Evolutionary conservation across 2,888 invertebrate genomes (phyloP).

Genomic region (Arctia plantaginis): DNA sequence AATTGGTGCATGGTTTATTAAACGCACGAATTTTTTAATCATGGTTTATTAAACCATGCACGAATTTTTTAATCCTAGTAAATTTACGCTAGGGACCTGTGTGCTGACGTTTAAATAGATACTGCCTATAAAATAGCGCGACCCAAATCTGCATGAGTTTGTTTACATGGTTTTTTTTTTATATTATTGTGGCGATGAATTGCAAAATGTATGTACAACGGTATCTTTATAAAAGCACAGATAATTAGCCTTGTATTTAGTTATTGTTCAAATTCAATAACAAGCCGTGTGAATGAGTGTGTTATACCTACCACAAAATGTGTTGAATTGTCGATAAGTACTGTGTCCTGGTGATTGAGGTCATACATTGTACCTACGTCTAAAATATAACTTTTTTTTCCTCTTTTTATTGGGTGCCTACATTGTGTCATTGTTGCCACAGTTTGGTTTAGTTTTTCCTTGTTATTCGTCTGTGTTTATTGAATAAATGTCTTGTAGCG

Average conservation of each 20-base stretch:
- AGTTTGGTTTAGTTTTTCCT: not conserved
- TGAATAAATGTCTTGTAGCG: not conserved
- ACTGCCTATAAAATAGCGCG: not conserved
- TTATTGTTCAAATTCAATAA: constrained; percentile 16
- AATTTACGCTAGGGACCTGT: not conserved
- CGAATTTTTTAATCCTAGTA: no score
- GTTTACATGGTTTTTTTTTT: constrained; percentile 1
- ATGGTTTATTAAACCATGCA: no score
- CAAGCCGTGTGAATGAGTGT: not conserved
- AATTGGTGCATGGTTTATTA: no score
- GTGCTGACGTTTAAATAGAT: not conserved
- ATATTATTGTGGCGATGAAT: not conserved
- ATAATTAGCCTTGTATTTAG: not conserved
- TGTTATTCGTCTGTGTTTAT: not conserved
- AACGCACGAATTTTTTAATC: no score
- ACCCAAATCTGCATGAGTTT: not conserved
- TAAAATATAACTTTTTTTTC: not conserved
- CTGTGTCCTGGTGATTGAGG: constrained; percentile 23
- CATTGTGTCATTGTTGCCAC: not conserved
- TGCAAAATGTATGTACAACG: constrained; percentile 3
- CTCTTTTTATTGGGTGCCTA: not conserved
- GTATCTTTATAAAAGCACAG: not conserved
- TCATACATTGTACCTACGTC: constrained; percentile 9
- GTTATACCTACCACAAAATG: constrained; percentile 9
- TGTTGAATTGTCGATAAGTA: constrained; percentile 17